phyloP scores from a whole-genome alignment of 2,888 invertebrate species.

The Myopa tessellatipennis region DNA sequence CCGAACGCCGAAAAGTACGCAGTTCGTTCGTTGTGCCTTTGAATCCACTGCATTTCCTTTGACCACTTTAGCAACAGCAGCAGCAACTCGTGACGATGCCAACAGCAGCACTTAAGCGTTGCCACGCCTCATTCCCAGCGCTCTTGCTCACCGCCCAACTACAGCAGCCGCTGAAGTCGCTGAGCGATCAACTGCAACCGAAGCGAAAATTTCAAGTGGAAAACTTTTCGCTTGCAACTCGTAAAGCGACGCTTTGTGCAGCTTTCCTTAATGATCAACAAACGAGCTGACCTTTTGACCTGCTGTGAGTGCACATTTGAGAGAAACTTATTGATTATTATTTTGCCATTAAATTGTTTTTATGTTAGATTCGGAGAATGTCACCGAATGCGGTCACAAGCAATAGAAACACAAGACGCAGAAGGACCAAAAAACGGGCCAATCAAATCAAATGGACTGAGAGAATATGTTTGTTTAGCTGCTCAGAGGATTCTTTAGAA shows the following conservation, averaged over 20 bases:
- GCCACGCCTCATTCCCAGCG: neutral
- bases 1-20: neutral
- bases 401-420: neutral
- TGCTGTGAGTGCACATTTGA: constrained; percentile 2
- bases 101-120: too few relatives aligned
- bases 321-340: constrained; percentile 22
- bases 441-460: too few relatives aligned
- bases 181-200: neutral
- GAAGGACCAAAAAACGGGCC: too few relatives aligned
- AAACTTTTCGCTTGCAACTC: neutral
- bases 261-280: neutral
- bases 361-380: neutral
- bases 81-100: neutral
- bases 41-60: neutral
- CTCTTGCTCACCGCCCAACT: neutral
- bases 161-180: neutral
- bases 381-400: neutral
- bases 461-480: too few relatives aligned
- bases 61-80: neutral
- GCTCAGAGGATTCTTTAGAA: too few relatives aligned
- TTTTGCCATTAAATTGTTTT: constrained; percentile 17
- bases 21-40: neutral
- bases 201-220: neutral
- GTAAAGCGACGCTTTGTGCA: neutral
- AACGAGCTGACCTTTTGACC: constrained; percentile 19